Conservation (phyloP, 2,797 vertebrate genomes). For the Staurois parvus region DNA sequence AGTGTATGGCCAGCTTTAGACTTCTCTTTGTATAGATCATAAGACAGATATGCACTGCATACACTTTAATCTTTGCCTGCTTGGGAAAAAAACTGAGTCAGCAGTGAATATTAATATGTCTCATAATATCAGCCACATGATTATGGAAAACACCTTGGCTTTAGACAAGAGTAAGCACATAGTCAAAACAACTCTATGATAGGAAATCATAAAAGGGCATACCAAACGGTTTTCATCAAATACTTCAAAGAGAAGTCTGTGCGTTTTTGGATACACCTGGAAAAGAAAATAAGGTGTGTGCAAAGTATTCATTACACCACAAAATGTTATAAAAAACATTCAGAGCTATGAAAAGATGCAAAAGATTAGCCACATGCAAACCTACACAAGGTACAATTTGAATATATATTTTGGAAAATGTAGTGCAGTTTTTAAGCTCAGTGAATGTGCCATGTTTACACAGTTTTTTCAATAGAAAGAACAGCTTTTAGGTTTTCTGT, state of each 20-base stretch:
- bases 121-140: neutral
- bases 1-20: too few species aligned
- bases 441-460: too few species aligned
- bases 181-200: neutral
- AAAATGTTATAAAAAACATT: constrained; percentile 5
- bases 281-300: constrained; percentile 55
- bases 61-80: too few species aligned
- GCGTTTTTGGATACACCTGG: constrained; percentile 90
- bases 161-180: neutral
- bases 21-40: too few species aligned
- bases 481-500: too few species aligned
- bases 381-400: too few species aligned
- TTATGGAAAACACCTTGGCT: neutral
- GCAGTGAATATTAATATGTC: neutral
- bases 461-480: too few species aligned
- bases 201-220: constrained; percentile 68
- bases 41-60: too few species aligned
- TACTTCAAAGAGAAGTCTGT: constrained; percentile 93
- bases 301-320: neutral
- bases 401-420: too few species aligned
- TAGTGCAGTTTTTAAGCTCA: too few species aligned
- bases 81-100: neutral
- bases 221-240: constrained; percentile 98
- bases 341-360: neutral
- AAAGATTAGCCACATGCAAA: neutral